phyloP scores from a whole-genome alignment of 2,797 vertebrate species.

The Synaphobranchus kaupii region DNA sequence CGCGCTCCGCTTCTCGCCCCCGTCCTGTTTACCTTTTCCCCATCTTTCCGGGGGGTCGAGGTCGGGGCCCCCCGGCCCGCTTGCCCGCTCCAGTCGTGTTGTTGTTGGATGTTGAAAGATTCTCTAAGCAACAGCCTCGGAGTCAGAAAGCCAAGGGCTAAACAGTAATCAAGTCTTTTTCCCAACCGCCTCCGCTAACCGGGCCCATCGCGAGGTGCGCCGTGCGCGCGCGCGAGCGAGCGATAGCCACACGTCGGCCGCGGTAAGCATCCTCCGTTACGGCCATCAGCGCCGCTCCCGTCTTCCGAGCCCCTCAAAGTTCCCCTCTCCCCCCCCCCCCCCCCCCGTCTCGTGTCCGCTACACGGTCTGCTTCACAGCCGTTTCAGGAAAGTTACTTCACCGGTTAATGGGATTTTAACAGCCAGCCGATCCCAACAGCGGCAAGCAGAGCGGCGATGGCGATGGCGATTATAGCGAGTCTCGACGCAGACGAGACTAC shows the following conservation, averaged over 20 bases:
- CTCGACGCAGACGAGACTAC: background rate
- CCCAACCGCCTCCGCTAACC: conserved; percentile 22
- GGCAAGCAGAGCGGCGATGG: background rate
- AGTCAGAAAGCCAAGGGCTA: conserved; percentile 29
- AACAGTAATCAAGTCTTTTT: conserved; percentile 30
- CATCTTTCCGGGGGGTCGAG: conserved; percentile 18
- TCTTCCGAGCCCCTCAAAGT: background rate
- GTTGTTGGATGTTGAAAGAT: conserved; percentile 32
- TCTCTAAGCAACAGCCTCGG: conserved; percentile 27
- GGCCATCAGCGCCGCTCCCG: conserved; percentile 32
- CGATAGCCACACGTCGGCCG: background rate
- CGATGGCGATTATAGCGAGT: background rate
- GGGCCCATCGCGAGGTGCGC: conserved; percentile 2
- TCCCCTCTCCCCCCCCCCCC: conserved; percentile 11
- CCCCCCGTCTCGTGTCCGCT: too few relatives aligned
- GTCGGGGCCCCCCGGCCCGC: background rate
- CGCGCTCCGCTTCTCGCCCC: background rate
- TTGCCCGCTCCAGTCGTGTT: conserved; percentile 8
- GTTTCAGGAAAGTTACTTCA: background rate
- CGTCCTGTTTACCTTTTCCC: conserved; percentile 27
- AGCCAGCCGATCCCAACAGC: background rate
- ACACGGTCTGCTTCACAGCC: background rate
- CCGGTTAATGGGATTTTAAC: background rate
- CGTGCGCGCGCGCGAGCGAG: background rate
- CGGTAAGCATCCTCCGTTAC: conserved; percentile 22